These are phyloP conservation scores for Lepidurus arcticus DNA, from an alignment of 1,140 invertebrate genomes.

Conservation along the genomic window DNA sequence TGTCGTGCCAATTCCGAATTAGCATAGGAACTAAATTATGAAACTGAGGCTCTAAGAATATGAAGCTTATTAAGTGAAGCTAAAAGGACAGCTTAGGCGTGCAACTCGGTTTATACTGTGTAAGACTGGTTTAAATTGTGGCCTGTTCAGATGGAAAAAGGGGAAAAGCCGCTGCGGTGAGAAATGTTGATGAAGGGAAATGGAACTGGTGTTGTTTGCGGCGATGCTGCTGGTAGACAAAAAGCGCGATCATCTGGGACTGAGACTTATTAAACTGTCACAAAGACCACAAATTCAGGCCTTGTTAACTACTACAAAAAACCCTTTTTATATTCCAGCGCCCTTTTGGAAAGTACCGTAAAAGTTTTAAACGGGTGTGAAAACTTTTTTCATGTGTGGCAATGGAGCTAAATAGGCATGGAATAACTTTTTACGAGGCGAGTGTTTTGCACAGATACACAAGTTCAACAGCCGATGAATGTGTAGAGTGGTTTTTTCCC, in stretches of 20 bases:
- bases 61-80: conserved; percentile 22
- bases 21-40: conserved; percentile 3
- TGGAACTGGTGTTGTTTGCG: background rate
- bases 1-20: conserved; percentile 15
- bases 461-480: background rate
- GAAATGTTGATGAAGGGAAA: background rate
- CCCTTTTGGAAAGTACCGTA: background rate
- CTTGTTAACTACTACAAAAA: background rate
- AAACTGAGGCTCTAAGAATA: background rate
- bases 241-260: background rate
- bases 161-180: background rate
- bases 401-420: background rate
- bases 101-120: background rate
- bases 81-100: background rate
- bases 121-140: conserved; percentile 8
- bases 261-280: conserved; percentile 12
- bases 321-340: background rate
- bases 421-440: background rate
- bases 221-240: conserved; percentile 7
- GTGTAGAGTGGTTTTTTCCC: background rate
- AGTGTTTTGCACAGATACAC: background rate
- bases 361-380: background rate
- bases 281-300: conserved; percentile 3
- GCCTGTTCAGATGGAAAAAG: background rate
- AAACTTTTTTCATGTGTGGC: background rate